Percentiles rank a stretch among this genome's conserved stretches.
Evolutionary conservation across 2,888 invertebrate species (phyloP).

Genomic region (Drosophila demipolita): DNA sequence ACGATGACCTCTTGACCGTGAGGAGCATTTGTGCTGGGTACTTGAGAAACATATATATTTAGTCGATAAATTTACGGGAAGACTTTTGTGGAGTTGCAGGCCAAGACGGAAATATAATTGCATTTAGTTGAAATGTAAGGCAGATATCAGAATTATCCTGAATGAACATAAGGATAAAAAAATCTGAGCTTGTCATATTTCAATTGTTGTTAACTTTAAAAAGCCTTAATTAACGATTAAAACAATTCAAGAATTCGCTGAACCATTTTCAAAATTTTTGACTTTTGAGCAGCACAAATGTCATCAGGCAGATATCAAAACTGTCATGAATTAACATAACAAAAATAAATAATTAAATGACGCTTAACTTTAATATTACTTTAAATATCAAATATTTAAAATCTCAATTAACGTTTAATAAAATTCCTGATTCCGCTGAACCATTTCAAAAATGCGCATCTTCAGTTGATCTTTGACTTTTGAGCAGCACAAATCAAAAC

Average conservation of each 20-base stretch:
- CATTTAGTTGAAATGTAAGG: conserved; percentile 46
- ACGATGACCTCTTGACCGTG: conserved; percentile 11
- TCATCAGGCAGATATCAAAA: too few species aligned
- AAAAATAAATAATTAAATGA: too few species aligned
- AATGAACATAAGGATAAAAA: neutral
- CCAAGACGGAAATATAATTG: conserved; percentile 44
- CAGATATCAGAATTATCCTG: neutral
- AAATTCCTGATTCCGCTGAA: conserved; percentile 6
- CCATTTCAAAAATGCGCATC: conserved; percentile 22
- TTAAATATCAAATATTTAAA: neutral
- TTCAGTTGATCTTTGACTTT: conserved; percentile 56
- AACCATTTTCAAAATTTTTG: conserved; percentile 12
- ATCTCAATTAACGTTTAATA: conserved; percentile 1
- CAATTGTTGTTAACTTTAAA: neutral
- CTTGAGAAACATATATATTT: conserved; percentile 14
- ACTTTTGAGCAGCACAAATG: too few species aligned
- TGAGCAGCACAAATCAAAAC: conserved; percentile 26
- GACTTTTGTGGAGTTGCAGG: conserved; percentile 21
- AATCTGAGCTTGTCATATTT: neutral
- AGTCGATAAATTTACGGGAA: conserved; percentile 37
- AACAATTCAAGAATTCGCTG: conserved; percentile 6
- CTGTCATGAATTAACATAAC: too few species aligned
- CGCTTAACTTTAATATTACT: too few species aligned
- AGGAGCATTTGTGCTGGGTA: conserved; percentile 6
- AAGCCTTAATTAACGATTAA: conserved; percentile 1